Evolutionary conservation across 2,113 vertebrate species (phyloP), one percentile per base, ranked within the genome.

Genomic region (Malurus cyaneus): DNA sequence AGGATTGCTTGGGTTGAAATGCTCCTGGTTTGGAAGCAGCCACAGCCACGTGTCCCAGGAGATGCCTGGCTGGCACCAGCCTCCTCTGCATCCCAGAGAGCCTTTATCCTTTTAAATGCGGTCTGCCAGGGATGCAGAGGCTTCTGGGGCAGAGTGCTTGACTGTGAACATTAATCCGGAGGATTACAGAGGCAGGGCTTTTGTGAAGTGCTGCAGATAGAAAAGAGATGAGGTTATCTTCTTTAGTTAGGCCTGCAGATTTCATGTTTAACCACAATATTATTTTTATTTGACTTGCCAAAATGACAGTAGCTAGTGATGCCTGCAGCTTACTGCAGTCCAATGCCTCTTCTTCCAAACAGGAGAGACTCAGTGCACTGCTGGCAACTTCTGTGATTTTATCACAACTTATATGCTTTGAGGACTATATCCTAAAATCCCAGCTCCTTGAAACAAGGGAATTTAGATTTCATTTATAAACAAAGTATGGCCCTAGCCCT

Each of bases 381-480:
- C 64, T 80, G 57, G 76, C 72, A 92, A 23, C 39, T 92, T 66
- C 54, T 66, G 64, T 78, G 91, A 88, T 94, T 94, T 90, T 89
- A 93, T 93, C 85, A 36, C 39, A 62, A 26, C 32, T 74, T 91
- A 29, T 66, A 18, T 70, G 67, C 93, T 94, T 91, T 94, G 74
- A 67, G 71, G 64, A 73, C 80, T 66, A 53, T 47, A 80, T 81
- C 66, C 46, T 88, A 86, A 93, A 95, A 94, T 78, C 80, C 9
- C 52, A 78, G 67, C 60, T 90, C 25, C 92, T 93, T 93, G 71
- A 78, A 93, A 86, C 14, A 66, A 61, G 52, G n/a, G 79, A 74
- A 80, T 70, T 82, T 66, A 83, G 17, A 24, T 94, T 95, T 94
- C 89, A 92, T 96, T 94, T 96, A 81, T 73, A 95, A 96, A 66